Percentiles rank a stretch among this genome's conserved stretches.
Conservation (phyloP, 2,797 vertebrate species). For the Chaetodon trifasciatus region DNA sequence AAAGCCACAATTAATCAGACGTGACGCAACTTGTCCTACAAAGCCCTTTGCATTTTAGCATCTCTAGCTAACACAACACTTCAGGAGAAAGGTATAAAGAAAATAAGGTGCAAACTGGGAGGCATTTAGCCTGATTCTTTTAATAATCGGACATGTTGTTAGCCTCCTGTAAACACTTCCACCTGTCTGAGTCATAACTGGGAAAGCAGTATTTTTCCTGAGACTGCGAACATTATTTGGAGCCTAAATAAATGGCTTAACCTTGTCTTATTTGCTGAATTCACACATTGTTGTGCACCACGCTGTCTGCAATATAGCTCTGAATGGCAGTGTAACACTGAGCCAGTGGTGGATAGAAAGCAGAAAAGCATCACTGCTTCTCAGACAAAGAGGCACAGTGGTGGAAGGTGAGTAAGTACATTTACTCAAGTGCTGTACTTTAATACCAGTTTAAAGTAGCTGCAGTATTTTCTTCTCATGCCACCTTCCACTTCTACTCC, state of each 20-base stretch:
- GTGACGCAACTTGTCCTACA: neutral
- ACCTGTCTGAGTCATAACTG: neutral
- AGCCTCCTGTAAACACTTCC: neutral
- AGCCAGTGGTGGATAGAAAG: slow-evolving; percentile 3
- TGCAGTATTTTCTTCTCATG: neutral
- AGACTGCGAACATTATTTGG: neutral
- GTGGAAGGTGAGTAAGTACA: too few relatives aligned
- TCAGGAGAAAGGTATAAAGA: neutral
- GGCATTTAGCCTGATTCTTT: neutral
- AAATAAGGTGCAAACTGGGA: neutral
- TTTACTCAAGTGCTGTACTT: too few relatives aligned
- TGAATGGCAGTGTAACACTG: neutral
- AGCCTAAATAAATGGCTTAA: slow-evolving; percentile 5
- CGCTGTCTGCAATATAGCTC: slow-evolving; percentile 6
- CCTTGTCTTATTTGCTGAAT: slow-evolving; percentile 21
- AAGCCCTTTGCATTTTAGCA: neutral
- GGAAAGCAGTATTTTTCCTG: neutral
- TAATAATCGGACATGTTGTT: neutral
- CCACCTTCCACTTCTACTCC: neutral
- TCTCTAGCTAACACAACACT: neutral
- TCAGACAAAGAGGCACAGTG: too few relatives aligned
- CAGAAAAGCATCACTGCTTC: slow-evolving; percentile 3
- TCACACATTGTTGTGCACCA: slow-evolving; percentile 19
- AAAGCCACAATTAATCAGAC: slow-evolving; percentile 38
- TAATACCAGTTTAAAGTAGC: too few relatives aligned